These are phyloP conservation scores for Passer domesticus DNA, from an alignment of 2,113 vertebrate genomes.

Conservation along the genomic window DNA sequence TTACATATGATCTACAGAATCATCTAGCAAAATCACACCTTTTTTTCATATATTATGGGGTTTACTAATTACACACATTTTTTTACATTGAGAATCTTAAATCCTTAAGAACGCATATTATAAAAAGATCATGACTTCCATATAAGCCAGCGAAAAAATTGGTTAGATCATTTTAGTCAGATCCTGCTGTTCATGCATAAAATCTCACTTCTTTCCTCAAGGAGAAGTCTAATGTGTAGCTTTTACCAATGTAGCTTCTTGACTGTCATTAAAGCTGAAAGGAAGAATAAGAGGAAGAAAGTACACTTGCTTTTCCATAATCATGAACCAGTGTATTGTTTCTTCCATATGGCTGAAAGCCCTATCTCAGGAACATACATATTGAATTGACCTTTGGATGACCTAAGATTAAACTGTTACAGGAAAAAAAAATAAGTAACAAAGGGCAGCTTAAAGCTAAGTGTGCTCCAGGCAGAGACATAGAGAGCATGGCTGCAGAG, in stretches of 20 bases:
- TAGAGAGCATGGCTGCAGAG: not conserved
- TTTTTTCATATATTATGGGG: not conserved
- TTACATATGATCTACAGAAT: not conserved
- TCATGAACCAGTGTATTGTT: not conserved
- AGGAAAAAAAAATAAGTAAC: not conserved
- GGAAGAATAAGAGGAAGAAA: not conserved
- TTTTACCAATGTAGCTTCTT: not conserved
- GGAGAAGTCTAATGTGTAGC: not conserved
- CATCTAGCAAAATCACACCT: not conserved
- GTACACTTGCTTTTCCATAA: not conserved
- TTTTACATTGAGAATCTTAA: not conserved
- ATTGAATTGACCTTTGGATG: not conserved
- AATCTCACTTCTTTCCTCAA: not conserved
- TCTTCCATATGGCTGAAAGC: not conserved
- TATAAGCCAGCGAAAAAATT: not conserved
- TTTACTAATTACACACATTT: not conserved
- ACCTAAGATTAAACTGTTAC: constrained; percentile 5
- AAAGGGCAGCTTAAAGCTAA: constrained; percentile 14
- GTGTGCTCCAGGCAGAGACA: not conserved
- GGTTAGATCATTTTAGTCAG: not conserved
- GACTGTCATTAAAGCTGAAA: not conserved
- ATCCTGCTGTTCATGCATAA: not conserved
- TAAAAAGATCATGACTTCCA: not conserved
- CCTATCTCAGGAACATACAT: constrained; percentile 2
- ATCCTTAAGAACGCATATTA: not conserved